Percentiles rank a stretch among this genome's conserved stretches.
phyloP scores from a whole-genome alignment of 1,140 invertebrate species.

The Polyergus mexicanus region DNA sequence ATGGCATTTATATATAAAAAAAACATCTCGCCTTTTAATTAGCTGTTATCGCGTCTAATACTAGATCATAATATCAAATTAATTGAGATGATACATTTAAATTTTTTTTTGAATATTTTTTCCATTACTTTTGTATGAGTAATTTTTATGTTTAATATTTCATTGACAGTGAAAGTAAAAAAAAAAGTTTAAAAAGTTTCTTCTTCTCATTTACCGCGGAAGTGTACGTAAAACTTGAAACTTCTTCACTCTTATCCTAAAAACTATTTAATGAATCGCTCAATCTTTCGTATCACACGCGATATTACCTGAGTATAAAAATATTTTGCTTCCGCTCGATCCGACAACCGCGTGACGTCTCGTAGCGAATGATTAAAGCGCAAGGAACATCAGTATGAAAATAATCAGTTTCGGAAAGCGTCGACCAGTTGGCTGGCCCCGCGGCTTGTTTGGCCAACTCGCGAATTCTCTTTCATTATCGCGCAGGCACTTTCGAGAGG shows the following conservation, averaged over 20 bases:
- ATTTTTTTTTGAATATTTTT: not conserved
- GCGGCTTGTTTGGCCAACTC: conserved; percentile 45
- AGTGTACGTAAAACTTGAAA: conserved; percentile 8
- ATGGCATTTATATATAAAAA: conserved; percentile 17
- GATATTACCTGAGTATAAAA: conserved; percentile 61
- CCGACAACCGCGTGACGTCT: conserved; percentile 10
- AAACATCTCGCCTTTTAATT: not conserved
- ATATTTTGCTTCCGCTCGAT: conserved; percentile 50
- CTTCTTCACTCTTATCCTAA: conserved; percentile 18
- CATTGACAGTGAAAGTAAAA: too few relatives aligned
- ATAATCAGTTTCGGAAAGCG: conserved; percentile 51
- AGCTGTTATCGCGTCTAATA: not conserved
- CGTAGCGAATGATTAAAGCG: conserved; percentile 43
- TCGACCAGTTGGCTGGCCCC: not conserved
- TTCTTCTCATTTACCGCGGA: not conserved
- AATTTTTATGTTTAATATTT: too few relatives aligned
- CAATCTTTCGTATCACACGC: conserved; percentile 56
- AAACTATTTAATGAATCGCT: conserved; percentile 56
- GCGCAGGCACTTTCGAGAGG: conserved; percentile 33
- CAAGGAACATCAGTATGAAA: conserved; percentile 62
- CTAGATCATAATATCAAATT: too few relatives aligned
- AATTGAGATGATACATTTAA: not conserved
- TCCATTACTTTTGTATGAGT: too few relatives aligned
- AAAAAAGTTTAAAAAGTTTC: not conserved
- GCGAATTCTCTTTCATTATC: conserved; percentile 59